Conservation (phyloP, 2,797 vertebrate genomes). For the Poeciliopsis infans region DNA sequence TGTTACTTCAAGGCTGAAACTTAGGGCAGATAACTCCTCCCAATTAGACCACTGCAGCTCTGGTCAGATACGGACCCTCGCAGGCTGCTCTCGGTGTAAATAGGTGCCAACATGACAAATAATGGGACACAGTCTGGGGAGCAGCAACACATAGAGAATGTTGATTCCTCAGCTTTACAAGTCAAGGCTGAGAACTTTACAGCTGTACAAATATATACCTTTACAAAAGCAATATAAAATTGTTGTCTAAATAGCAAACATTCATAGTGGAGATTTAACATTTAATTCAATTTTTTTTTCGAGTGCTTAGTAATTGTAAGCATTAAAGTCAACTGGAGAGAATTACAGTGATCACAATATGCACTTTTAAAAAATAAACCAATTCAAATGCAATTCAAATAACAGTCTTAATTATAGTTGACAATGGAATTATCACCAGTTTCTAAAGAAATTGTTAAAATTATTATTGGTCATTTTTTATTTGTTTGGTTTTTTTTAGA, state of each 20-base stretch:
- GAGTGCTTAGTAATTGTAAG: not conserved
- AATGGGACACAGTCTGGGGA: conserved; percentile 39
- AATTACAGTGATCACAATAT: conserved; percentile 7
- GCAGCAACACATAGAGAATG: conserved; percentile 31
- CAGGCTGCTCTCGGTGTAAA: conserved; percentile 45
- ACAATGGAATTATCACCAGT: not conserved
- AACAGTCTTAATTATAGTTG: not conserved
- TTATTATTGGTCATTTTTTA: not conserved
- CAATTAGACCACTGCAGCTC: conserved; percentile 66
- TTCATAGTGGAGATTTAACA: not conserved
- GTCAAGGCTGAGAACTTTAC: conserved; percentile 8
- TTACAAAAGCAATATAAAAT: no score
- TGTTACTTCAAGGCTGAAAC: conserved; percentile 64
- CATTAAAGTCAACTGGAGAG: not conserved
- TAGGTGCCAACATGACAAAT: conserved; percentile 57
- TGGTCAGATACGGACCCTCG: conserved; percentile 56
- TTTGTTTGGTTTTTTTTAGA: not conserved
- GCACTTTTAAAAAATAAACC: conserved; percentile 5
- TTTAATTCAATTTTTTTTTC: not conserved
- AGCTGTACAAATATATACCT: not conserved
- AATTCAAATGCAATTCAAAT: conserved; percentile 4
- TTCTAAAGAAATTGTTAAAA: not conserved
- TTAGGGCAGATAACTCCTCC: conserved; percentile 71
- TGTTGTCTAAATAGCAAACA: not conserved
- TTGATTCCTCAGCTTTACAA: conserved; percentile 30